Evolutionary conservation across 1,140 invertebrate genomes (phyloP).

Genomic region (Cecropterus lyciades): DNA sequence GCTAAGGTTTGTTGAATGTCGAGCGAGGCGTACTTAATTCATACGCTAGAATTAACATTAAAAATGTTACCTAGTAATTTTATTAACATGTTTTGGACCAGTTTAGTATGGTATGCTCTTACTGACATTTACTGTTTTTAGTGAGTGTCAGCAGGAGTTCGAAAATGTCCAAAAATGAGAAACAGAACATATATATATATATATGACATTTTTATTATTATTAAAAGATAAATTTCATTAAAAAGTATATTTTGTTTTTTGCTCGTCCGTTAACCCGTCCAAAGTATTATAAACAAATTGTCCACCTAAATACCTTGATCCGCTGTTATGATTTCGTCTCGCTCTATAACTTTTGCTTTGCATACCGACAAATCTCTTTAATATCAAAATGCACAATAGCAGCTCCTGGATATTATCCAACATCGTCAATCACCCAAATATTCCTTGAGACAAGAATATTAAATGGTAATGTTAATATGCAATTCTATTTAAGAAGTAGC

Average conservation of each 20-base stretch:
- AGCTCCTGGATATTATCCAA: conserved; percentile 30
- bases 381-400: conserved; percentile 30
- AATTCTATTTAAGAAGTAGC: too few relatives aligned
- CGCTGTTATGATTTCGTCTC: conserved; percentile 26
- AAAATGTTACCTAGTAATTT: conserved; percentile 2
- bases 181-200: too few relatives aligned
- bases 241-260: background rate
- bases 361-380: conserved; percentile 28
- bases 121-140: too few relatives aligned
- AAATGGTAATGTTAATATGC: too few relatives aligned
- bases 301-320: conserved; percentile 27
- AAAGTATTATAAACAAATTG: conserved; percentile 15
- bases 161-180: too few relatives aligned
- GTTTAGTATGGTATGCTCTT: background rate
- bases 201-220: too few relatives aligned
- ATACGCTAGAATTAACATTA: conserved; percentile 17
- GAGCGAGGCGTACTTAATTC: conserved; percentile 18
- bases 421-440: conserved; percentile 24
- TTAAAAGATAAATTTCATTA: too few relatives aligned
- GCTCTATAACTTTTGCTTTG: conserved; percentile 19
- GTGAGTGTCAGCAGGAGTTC: background rate
- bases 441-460: conserved; percentile 22
- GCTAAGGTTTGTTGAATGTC: conserved; percentile 21
- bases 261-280: background rate
- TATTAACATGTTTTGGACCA: background rate